These are phyloP conservation scores for Equus przewalskii DNA, from an alignment of 2,113 vertebrate genomes.

Conservation along the genomic window DNA sequence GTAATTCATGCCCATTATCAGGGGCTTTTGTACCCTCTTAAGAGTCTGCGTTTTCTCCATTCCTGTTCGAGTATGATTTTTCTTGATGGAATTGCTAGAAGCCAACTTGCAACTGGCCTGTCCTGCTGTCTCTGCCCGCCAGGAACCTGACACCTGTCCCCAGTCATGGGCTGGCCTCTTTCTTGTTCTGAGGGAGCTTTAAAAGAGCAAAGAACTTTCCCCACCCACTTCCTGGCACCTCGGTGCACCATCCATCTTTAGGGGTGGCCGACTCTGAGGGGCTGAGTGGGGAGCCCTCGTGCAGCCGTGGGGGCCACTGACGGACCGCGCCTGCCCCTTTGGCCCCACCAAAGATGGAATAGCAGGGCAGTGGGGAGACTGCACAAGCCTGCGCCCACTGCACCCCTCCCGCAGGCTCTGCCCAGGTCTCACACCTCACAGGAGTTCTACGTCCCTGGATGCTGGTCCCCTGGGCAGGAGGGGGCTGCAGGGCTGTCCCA, in stretches of 20 bases:
- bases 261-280: neutral
- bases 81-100: neutral
- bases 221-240: rapidly evolving
- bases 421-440: neutral
- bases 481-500: neutral
- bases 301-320: neutral
- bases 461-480: neutral
- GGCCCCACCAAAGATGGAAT: neutral
- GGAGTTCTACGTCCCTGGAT: too few relatives aligned
- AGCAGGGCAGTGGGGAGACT: neutral
- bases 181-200: neutral
- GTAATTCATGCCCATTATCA: neutral
- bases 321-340: neutral
- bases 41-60: neutral
- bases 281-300: neutral
- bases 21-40: neutral
- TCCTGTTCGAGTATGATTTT: neutral
- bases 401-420: neutral
- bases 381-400: neutral
- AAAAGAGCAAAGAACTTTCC: neutral
- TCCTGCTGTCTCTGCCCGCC: neutral
- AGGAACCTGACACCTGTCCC: neutral
- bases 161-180: neutral
- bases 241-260: neutral
- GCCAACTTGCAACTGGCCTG: neutral